Conservation (phyloP, 2,113 vertebrate genomes). For the Lathamus discolor region DNA sequence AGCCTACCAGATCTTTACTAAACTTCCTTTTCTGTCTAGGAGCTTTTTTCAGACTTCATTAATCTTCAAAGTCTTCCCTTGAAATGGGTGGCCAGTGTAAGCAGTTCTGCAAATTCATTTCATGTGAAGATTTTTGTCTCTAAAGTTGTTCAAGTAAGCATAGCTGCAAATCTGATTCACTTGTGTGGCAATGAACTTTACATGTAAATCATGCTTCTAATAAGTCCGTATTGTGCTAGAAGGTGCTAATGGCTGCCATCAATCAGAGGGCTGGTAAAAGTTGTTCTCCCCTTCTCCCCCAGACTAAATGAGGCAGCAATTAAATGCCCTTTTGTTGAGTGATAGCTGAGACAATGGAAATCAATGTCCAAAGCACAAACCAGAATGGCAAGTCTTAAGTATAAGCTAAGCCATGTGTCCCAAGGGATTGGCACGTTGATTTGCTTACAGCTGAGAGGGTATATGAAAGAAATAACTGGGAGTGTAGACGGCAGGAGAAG, state of each 20-base stretch:
- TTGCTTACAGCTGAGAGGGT: constrained; percentile 58
- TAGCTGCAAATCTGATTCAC: background rate
- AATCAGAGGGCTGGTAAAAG: constrained; percentile 61
- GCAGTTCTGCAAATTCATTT: constrained; percentile 20
- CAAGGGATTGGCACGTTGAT: constrained; percentile 61
- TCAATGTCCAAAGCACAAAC: constrained; percentile 61
- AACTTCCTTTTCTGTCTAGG: background rate
- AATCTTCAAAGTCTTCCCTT: background rate
- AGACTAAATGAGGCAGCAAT: constrained; percentile 66
- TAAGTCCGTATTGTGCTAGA: constrained; percentile 30
- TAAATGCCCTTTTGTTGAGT: constrained; percentile 62
- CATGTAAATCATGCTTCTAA: constrained; percentile 52
- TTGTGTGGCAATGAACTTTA: constrained; percentile 48
- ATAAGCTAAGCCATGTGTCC: constrained; percentile 51
- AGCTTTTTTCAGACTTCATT: background rate
- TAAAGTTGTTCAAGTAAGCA: constrained; percentile 6
- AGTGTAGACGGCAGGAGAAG: constrained; percentile 1
- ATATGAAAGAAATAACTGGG: constrained; percentile 34
- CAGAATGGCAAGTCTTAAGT: constrained; percentile 55
- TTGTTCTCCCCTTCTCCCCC: constrained; percentile 33
- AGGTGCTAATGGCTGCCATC: constrained; percentile 62
- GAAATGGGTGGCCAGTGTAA: background rate
- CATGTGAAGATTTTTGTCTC: background rate
- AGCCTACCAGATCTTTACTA: background rate
- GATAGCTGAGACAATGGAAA: constrained; percentile 68